Evolutionary conservation across 2,888 invertebrate species (phyloP), one percentile per base, ranked within the genome.

Genomic region (Drosophila falleni): DNA sequence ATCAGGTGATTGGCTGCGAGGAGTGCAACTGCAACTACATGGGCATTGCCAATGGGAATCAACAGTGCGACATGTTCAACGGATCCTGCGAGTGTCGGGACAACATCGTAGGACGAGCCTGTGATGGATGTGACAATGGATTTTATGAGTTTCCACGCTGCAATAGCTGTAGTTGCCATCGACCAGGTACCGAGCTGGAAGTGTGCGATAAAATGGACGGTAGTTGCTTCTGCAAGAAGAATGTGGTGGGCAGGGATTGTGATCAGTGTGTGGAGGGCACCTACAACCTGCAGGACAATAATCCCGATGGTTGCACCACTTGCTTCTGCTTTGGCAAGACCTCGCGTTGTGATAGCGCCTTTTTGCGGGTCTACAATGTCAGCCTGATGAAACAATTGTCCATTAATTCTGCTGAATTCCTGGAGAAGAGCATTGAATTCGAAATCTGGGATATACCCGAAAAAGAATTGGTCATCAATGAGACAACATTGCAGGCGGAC

Each of bases 251-350:
- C 1, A 93, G 94, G 67, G 95, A 95, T 9, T 99, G 99, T 90
- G 96, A 97, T 82, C 94, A 95, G 1, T 99, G 99, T 91, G 95
- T 95, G 74, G 96, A 97, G 37, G 98, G 98, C 15, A 97, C 97
- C 5, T 99, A 98, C 93, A 96, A 98, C 92, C 93, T 99, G 35
- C 96, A 97, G 91, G 94, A 94, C 2, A 94, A 93, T 61, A 98
- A 99, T 92, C 95, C 96, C 0, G 95, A 96, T 2, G 99, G 99
- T 0, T 99, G 99, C 90, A 98, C 98, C 1, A 96, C 97, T 81
- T 99, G 99, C 90, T 99, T 98, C 95, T 99, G 99, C 91, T 99
- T 98, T 91, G 98, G 98, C 1, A 97, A 97, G 92, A 97, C 98
- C 0, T 95, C 96, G 0, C 94, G 96, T 8, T 99, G 99, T 91